Percentiles rank a stretch among this genome's conserved stretches.
Evolutionary conservation across 2,888 invertebrate species (phyloP).

Genomic region (Platerodrilus igneus): DNA sequence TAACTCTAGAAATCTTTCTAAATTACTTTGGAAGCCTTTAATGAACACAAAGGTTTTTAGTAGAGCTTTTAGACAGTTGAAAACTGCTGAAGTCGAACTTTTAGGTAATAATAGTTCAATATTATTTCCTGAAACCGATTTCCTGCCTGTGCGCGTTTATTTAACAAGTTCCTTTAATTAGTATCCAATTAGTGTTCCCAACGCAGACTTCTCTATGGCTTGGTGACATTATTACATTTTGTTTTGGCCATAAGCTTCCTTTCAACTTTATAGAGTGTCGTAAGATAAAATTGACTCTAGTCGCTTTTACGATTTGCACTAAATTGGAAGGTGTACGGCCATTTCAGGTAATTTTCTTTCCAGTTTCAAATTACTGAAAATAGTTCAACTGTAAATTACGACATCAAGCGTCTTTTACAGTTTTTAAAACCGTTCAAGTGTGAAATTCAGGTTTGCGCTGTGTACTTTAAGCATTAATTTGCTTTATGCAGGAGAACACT

Average conservation of each 20-base stretch:
- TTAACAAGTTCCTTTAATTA: no score
- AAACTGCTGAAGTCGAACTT: no score
- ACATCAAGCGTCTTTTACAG: conserved; percentile 38
- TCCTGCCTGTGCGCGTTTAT: no score
- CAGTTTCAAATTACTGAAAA: conserved; percentile 41
- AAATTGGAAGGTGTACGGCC: conserved; percentile 39
- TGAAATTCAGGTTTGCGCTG: conserved; percentile 35
- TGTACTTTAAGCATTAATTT: conserved; percentile 33
- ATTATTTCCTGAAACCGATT: no score
- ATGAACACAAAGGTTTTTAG: no score
- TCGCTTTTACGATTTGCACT: conserved; percentile 38
- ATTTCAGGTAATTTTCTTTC: conserved; percentile 42
- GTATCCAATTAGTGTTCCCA: no score
- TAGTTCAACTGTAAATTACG: conserved; percentile 44
- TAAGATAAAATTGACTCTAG: conserved; percentile 34
- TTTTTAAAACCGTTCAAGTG: conserved; percentile 39
- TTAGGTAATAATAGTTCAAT: no score
- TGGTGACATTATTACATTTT: no score
- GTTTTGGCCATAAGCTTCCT: conserved; percentile 20
- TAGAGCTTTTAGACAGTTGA: no score
- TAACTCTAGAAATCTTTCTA: no score
- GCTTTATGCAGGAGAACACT: conserved; percentile 33
- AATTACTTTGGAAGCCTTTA: no score
- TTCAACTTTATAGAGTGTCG: conserved; percentile 36
- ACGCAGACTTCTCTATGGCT: no score